A percentile compares a stretch with the other conserved stretches of the same genome.
Conservation (phyloP, 2,888 invertebrate genomes). For the Helleia helle region DNA sequence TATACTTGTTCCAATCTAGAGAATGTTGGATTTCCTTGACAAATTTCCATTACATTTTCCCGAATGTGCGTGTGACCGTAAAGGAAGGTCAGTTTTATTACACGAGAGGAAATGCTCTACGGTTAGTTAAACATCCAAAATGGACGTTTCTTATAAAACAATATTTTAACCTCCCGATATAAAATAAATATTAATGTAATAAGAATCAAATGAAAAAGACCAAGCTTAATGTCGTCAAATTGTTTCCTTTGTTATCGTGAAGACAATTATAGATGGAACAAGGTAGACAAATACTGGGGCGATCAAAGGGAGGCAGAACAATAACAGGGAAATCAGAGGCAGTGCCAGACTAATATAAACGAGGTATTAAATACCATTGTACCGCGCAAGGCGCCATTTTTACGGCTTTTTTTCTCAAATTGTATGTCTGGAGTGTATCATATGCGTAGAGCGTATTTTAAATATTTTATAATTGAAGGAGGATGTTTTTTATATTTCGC, state of each 20-base stretch:
- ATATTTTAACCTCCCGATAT: slow-evolving; percentile 27
- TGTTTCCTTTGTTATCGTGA: slow-evolving; percentile 16
- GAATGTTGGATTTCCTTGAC: slow-evolving; percentile 56
- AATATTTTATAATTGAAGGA: too few relatives aligned
- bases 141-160: slow-evolving; percentile 46
- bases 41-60: slow-evolving; percentile 54
- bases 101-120: slow-evolving; percentile 39
- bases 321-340: slow-evolving; percentile 27
- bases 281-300: slow-evolving; percentile 34
- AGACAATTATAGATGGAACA: slow-evolving; percentile 34
- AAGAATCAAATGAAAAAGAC: slow-evolving; percentile 8
- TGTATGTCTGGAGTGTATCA: not conserved
- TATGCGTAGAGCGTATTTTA: too few relatives aligned
- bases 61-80: slow-evolving; percentile 43
- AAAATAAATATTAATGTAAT: not conserved
- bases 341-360: slow-evolving; percentile 16
- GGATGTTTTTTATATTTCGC: too few relatives aligned
- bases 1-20: slow-evolving; percentile 46
- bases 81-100: slow-evolving; percentile 55
- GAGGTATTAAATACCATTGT: slow-evolving; percentile 12
- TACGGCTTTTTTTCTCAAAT: slow-evolving; percentile 14
- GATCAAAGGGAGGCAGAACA: slow-evolving; percentile 26
- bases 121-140: slow-evolving; percentile 60
- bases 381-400: slow-evolving; percentile 10
- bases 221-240: slow-evolving; percentile 8